Base-by-base conservation (phyloP, 1,140 invertebrate genomes). In the Drosophila mayri region DNA sequence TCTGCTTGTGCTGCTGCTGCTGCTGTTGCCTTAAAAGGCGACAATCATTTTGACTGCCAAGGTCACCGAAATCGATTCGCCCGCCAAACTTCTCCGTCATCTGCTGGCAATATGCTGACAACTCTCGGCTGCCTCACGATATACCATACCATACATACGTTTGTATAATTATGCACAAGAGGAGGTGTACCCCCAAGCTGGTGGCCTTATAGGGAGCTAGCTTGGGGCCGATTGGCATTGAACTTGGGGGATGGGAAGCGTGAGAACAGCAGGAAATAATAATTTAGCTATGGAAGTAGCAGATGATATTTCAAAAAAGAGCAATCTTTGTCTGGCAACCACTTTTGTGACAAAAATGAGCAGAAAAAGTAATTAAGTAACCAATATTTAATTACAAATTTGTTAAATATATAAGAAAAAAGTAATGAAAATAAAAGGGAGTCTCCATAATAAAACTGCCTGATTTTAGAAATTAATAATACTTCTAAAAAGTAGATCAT, bases 41-140 rank as follows among this genome's bases (percentile, higher is more conserved):
- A 74, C 58, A 81, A 79, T 84, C 72, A 82, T 80, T 88, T 91
- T 88, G 88, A 91, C 75, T 91, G 88, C 70, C 88, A 91, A 91
- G 88, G 88, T 85, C 90, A 62, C 59, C 76, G 47, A 70, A 79
- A 88, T 81, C 85, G 66, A 88, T 88, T 78, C 68, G 73, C 65
- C 75, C 76, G 65, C 61, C 58, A 60, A 72, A 72, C 68, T 72
- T 72, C 68, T 12, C 37, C 52, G 66, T 59, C 68, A 72, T 72
- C 66, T 72, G 68, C 54, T 72, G 68, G 52, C 68, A 72, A 72
- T 72, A 60, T 72, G 68, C 68, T 72, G 68, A 72, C 37, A 72
- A 72, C 50, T 71, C 65, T 71, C 50, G 66, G 35, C 20, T 28
- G 30, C 16, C 38, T 28, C 37, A 37, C 41, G n/a, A 46, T 37